Evolutionary conservation across 1,140 invertebrate species (phyloP), one percentile per base, ranked within the genome.

Genomic region (Yoshiicerus persimilis): DNA sequence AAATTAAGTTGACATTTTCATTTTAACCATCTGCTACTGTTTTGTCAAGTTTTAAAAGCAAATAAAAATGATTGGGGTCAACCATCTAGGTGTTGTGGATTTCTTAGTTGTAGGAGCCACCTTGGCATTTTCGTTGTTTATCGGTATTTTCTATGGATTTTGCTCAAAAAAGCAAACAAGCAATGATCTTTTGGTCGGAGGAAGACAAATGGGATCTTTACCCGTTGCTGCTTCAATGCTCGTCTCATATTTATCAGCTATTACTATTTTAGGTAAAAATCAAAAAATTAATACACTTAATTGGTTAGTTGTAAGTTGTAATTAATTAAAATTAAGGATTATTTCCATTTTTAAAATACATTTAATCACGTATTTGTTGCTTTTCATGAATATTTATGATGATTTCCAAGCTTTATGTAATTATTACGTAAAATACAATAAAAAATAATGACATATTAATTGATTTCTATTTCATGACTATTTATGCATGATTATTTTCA

Each of bases 141-240:
- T 90, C 41, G 89, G 89, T 4, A 13, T 88, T 39, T 89, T 86
- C 64, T 89, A 87, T 84, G 89, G 38, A 27, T 83, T 88, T 16
- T 64, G 32, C 30, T 86, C 64, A 1, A 88, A 89, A 23, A 88
- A 89, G 38, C 64, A 90, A 20, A 90, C 89, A 3, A 90, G 87
- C 32, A 89, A 87, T n/a, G 90, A 90, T 27, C 56, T 90, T 16
- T 66, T 90, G 0, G 77, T 90, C 10, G 90, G 90, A n/a, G 89
- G 90, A 30, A 27, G 90, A 30, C 84, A 88, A 27, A 90, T 90
- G 90, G 70, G 86, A 6, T 84, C 62, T 30, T 39, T 90, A 41
- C 90, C 90, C 1, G 77, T 91, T 0, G 89, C 89, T n/a, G 87
- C 89, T 9, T 89, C 88, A 1, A 84, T 91, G 25, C 86, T 91